These are phyloP conservation scores for Seira musarum DNA, from an alignment of 2,888 invertebrate species.

Conservation along the genomic window DNA sequence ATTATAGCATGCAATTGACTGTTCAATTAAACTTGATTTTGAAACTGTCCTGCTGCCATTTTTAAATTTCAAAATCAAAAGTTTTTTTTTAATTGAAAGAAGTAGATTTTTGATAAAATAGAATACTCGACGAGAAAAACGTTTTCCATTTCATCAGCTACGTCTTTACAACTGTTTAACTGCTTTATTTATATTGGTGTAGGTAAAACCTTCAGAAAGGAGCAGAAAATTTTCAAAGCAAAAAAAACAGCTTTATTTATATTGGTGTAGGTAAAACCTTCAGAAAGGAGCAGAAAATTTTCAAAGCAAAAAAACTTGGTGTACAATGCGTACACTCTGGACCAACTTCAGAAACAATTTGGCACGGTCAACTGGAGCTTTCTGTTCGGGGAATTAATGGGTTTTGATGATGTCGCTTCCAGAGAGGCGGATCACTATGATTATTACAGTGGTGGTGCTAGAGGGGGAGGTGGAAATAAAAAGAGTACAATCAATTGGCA, in stretches of 20 bases:
- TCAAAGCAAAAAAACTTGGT: slow-evolving; percentile 71
- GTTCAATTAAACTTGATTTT: too few species aligned
- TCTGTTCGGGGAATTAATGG: slow-evolving; percentile 55
- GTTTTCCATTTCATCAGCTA: too few species aligned
- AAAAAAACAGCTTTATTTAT: slow-evolving; percentile 69
- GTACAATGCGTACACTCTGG: slow-evolving; percentile 72
- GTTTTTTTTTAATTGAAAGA: too few species aligned
- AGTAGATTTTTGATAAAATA: too few species aligned
- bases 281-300: slow-evolving; percentile 67
- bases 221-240: slow-evolving; percentile 69
- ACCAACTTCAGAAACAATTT: slow-evolving; percentile 73
- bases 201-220: slow-evolving; percentile 67
- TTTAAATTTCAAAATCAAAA: too few species aligned
- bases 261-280: slow-evolving; percentile 66
- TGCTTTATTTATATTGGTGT: slow-evolving; percentile 33
- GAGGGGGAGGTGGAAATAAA: slow-evolving; percentile 26
- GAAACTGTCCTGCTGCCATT: too few species aligned
- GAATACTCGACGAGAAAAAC: too few species aligned
- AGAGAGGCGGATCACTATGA: slow-evolving; percentile 37
- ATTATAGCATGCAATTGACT: too few species aligned
- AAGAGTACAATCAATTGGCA: slow-evolving; percentile 57
- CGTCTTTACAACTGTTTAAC: too few species aligned
- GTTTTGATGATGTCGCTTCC: slow-evolving; percentile 51
- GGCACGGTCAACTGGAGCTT: slow-evolving; percentile 71
- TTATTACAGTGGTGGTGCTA: slow-evolving; percentile 20